Evolutionary conservation across 2,797 vertebrate species (phyloP).

Genomic region (Choloepus didactylus): DNA sequence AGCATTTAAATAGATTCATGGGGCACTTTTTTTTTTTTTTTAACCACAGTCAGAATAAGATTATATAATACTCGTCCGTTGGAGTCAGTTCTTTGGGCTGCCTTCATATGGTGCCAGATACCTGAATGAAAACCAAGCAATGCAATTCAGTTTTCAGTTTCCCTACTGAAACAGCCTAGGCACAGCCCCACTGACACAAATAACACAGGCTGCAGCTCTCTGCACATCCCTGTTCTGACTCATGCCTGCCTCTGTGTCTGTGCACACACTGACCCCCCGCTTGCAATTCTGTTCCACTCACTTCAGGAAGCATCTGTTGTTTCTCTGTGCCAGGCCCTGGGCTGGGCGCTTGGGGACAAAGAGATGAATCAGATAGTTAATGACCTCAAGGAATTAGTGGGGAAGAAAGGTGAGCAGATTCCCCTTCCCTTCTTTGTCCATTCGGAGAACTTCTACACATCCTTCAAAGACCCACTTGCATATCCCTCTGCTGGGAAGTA

Average conservation of each 20-base stretch:
- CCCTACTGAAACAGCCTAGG: neutral
- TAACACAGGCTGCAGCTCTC: neutral
- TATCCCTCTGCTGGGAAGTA: neutral
- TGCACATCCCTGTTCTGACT: too few relatives aligned
- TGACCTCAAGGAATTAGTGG: neutral
- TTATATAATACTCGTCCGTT: neutral
- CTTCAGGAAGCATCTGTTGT: neutral
- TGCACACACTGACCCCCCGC: neutral
- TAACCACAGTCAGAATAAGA: conserved; percentile 30
- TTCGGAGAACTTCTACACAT: neutral
- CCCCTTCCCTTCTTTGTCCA: neutral
- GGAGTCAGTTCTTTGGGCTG: neutral
- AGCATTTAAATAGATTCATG: conserved; percentile 60
- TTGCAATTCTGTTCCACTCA: neutral
- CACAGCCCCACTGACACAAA: neutral
- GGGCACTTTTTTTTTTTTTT: neutral
- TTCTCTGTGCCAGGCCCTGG: neutral
- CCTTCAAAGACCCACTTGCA: neutral
- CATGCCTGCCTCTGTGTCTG: neutral
- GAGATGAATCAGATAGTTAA: neutral
- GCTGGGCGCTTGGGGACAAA: neutral
- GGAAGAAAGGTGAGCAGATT: neutral
- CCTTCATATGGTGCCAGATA: conserved; percentile 2
- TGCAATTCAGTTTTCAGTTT: neutral
- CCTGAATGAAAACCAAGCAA: neutral